These are phyloP conservation scores for Lepus europaeus DNA, from an alignment of 2,113 vertebrate species.

Conservation along the genomic window DNA sequence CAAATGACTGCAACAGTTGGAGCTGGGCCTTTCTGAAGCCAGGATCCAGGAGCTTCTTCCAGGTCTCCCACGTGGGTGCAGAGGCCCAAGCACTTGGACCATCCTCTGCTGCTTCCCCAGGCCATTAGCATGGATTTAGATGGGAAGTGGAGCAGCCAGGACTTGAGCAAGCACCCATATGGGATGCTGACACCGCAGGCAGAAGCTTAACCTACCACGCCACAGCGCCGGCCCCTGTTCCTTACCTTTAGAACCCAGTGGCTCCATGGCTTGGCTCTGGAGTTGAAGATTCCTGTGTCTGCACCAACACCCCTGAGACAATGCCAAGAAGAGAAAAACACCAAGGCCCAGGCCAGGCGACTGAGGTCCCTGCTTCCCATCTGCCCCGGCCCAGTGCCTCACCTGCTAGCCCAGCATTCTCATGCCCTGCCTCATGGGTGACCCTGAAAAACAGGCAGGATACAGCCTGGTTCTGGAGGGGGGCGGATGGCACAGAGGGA, in stretches of 20 bases:
- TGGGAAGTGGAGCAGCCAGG: no score
- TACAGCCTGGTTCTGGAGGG: not conserved
- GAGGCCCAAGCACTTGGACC: no score
- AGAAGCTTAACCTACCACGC: no score
- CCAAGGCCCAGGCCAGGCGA: accelerated
- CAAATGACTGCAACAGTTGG: no score
- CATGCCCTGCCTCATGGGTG: not conserved
- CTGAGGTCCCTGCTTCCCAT: accelerated
- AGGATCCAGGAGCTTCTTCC: no score
- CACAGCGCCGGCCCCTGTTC: no score
- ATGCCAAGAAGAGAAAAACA: not conserved
- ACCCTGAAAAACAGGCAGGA: not conserved
- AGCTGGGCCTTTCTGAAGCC: no score
- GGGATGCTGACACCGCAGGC: no score
- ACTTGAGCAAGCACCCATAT: no score
- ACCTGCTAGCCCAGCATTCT: not conserved
- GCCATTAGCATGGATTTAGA: no score
- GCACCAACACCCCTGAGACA: not conserved
- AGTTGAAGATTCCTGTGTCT: not conserved
- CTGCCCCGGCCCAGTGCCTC: not conserved
- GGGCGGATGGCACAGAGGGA: not conserved
- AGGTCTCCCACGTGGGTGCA: no score
- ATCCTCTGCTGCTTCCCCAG: no score
- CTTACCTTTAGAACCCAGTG: not conserved
- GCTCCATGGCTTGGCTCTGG: not conserved